These are phyloP conservation scores for Sparus aurata DNA, from an alignment of 2,797 vertebrate species.

Conservation along the genomic window DNA sequence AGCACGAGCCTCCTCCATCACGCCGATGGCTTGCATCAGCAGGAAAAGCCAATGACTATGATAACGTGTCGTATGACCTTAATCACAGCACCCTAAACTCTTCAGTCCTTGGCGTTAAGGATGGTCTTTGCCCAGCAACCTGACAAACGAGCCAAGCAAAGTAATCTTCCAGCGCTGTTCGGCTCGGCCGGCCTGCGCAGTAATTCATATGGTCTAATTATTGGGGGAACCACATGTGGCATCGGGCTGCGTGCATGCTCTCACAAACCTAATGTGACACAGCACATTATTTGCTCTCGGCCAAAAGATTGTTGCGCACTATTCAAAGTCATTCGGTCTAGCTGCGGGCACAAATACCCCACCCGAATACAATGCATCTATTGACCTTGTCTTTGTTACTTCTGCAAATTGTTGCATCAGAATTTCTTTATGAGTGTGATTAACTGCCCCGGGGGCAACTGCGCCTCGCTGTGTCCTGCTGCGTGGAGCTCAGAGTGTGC, in stretches of 20 bases:
- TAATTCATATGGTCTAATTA: conserved; percentile 66
- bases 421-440: conserved; percentile 58
- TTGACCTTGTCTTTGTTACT: conserved; percentile 71
- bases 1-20: conserved; percentile 61
- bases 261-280: conserved; percentile 63
- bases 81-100: conserved; percentile 50
- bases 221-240: conserved; percentile 46
- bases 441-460: conserved; percentile 55
- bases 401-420: conserved; percentile 67
- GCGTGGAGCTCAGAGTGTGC: conserved; percentile 51
- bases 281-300: conserved; percentile 56
- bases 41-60: conserved; percentile 63
- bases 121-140: conserved; percentile 47
- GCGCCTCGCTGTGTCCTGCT: conserved; percentile 48
- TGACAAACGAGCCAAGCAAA: conserved; percentile 51
- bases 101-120: conserved; percentile 35
- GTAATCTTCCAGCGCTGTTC: conserved; percentile 49
- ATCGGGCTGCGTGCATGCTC: conserved; percentile 39
- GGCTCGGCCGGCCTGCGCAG: conserved; percentile 29
- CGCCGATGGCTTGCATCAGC: conserved; percentile 69
- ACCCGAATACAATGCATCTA: conserved; percentile 43
- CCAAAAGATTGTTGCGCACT: conserved; percentile 43
- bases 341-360: conserved; percentile 44
- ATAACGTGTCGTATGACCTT: conserved; percentile 58
- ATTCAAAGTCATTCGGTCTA: conserved; percentile 53